Evolutionary conservation across 2,888 invertebrate genomes (phyloP).

Genomic region (Pandemis heparana): DNA sequence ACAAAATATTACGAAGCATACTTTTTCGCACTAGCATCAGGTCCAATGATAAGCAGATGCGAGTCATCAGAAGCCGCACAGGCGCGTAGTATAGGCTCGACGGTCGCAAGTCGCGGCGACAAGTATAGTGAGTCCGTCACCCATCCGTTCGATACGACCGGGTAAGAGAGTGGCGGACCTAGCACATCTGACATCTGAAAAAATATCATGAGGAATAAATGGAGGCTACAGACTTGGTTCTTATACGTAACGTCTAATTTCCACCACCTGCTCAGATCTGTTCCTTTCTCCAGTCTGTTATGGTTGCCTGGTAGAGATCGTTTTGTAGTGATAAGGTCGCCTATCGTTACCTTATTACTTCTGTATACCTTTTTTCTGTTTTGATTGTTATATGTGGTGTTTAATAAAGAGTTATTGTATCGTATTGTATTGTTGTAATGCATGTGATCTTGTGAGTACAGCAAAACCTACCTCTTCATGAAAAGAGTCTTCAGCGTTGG

Average conservation of each 20-base stretch:
- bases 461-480: conserved; percentile 63
- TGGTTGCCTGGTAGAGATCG: too few relatives aligned
- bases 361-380: too few relatives aligned
- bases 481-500: conserved; percentile 64
- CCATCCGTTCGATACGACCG: conserved; percentile 51
- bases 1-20: conserved; percentile 44
- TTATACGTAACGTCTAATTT: too few relatives aligned
- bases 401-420: too few relatives aligned
- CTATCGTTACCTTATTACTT: too few relatives aligned
- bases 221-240: too few relatives aligned
- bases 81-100: conserved; percentile 63
- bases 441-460: neutral
- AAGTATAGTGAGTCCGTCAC: conserved; percentile 58
- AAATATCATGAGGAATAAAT: neutral
- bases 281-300: too few relatives aligned
- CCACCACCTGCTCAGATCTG: too few relatives aligned
- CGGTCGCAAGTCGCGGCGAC: conserved; percentile 61
- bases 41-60: conserved; percentile 67
- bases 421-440: too few relatives aligned
- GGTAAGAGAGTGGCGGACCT: conserved; percentile 52
- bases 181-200: conserved; percentile 57
- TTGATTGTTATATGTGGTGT: too few relatives aligned
- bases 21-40: conserved; percentile 72
- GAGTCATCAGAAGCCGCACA: conserved; percentile 52
- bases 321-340: too few relatives aligned